phyloP scores from a whole-genome alignment of 1,140 invertebrate species.

The Spodoptera frugiperda region DNA sequence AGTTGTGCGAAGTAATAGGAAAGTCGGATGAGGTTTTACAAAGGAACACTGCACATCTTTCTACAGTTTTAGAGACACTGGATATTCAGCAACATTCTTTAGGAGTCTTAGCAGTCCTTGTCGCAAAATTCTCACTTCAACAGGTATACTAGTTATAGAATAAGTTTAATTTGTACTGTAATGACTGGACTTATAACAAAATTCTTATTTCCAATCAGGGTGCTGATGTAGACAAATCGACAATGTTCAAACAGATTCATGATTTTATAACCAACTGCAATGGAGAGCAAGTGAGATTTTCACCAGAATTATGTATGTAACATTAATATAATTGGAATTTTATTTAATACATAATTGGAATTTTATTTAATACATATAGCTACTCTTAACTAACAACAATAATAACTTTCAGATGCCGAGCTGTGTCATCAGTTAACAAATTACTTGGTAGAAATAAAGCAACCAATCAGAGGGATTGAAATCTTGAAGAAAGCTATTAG shows the following conservation, averaged over 20 bases:
- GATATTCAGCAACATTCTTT: slow-evolving; percentile 96
- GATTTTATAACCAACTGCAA: slow-evolving; percentile 95
- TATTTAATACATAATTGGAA: too few relatives aligned
- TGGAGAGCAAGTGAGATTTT: slow-evolving; percentile 94
- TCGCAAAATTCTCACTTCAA: slow-evolving; percentile 90
- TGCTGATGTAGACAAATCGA: slow-evolving; percentile 83
- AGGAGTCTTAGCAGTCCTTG: slow-evolving; percentile 94
- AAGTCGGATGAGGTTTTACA: slow-evolving; percentile 93
- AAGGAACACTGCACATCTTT: slow-evolving; percentile 93
- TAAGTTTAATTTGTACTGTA: neutral
- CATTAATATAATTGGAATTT: slow-evolving; percentile 9
- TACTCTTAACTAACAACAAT: neutral
- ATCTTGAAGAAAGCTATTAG: slow-evolving; percentile 94
- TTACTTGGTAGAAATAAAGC: slow-evolving; percentile 91
- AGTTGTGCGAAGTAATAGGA: slow-evolving; percentile 92
- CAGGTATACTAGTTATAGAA: slow-evolving; percentile 65
- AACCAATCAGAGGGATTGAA: slow-evolving; percentile 94
- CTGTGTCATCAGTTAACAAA: slow-evolving; percentile 94
- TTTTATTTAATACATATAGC: neutral
- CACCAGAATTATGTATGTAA: slow-evolving; percentile 93
- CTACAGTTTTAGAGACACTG: slow-evolving; percentile 95
- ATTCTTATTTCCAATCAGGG: slow-evolving; percentile 57
- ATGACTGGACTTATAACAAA: neutral
- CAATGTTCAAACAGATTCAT: slow-evolving; percentile 89
- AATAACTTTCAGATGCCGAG: slow-evolving; percentile 91